Evolutionary conservation across 2,888 invertebrate species (phyloP).

Genomic region (Sceliomorpha sp.): DNA sequence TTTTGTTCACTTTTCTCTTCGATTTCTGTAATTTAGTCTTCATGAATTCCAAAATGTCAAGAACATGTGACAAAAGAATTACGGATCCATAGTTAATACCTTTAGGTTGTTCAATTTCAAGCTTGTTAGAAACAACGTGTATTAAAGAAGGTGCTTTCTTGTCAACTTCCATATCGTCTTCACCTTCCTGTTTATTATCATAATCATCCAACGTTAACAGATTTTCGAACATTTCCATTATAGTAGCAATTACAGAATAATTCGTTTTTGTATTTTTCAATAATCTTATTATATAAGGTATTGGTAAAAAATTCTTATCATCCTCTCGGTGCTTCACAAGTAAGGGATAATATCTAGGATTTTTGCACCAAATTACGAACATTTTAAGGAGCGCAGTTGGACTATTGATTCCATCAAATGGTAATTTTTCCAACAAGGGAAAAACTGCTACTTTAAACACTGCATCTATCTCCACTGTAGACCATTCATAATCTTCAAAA

Average conservation of each 20-base stretch:
- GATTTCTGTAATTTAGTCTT: conserved; percentile 84
- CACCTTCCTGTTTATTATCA: conserved; percentile 81
- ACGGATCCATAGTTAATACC: conserved; percentile 87
- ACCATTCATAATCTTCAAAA: conserved; percentile 89
- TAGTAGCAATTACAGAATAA: conserved; percentile 84
- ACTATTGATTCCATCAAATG: conserved; percentile 89
- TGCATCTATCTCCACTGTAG: conserved; percentile 85
- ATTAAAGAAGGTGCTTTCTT: conserved; percentile 58
- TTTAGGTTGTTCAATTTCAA: conserved; percentile 59
- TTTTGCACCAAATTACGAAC: conserved; percentile 89
- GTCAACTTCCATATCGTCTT: conserved; percentile 68
- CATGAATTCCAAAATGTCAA: conserved; percentile 86
- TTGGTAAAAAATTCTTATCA: conserved; percentile 81
- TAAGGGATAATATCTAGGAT: conserved; percentile 88
- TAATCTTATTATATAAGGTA: conserved; percentile 86
- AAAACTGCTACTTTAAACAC: conserved; percentile 90
- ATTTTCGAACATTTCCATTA: conserved; percentile 88
- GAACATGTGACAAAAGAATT: conserved; percentile 88
- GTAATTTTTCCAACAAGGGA: conserved; percentile 88
- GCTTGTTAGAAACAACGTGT: conserved; percentile 60
- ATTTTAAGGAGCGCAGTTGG: conserved; percentile 91
- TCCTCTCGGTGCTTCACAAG: conserved; percentile 84
- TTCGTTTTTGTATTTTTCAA: conserved; percentile 86
- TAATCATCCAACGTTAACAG: conserved; percentile 85
- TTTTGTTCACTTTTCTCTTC: conserved; percentile 84